phyloP scores from a whole-genome alignment of 2,888 invertebrate species.

The Petrolisthes cinctipes region DNA sequence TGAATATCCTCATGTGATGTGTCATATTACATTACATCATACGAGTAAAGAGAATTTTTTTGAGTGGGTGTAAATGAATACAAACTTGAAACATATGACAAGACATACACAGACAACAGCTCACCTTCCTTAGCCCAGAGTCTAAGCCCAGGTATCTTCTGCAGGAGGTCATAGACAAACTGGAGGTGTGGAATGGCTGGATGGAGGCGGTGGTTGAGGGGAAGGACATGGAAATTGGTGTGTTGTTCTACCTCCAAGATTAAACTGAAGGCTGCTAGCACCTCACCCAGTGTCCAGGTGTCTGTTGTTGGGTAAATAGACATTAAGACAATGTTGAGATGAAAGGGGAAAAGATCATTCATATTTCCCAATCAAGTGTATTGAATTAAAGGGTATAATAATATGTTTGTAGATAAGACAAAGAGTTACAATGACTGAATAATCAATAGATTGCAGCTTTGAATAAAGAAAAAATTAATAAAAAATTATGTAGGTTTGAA shows the following conservation, averaged over 20 bases:
- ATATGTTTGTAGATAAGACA: too few relatives aligned
- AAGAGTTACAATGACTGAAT: too few relatives aligned
- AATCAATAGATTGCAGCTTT: too few relatives aligned
- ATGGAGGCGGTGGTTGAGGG: conserved; percentile 59
- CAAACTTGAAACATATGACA: too few relatives aligned
- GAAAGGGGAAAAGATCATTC: background rate
- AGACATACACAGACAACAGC: background rate
- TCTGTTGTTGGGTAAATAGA: conserved; percentile 17
- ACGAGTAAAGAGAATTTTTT: too few relatives aligned
- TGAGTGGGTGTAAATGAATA: too few relatives aligned
- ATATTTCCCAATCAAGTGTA: background rate
- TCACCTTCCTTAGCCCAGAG: conserved; percentile 32
- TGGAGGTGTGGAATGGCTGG: conserved; percentile 56
- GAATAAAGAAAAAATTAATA: too few relatives aligned
- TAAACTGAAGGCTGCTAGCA: conserved; percentile 55
- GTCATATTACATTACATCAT: too few relatives aligned
- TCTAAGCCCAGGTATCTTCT: conserved; percentile 47
- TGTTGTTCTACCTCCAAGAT: conserved; percentile 58
- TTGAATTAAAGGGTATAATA: background rate
- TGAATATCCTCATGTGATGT: too few relatives aligned
- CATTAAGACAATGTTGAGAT: background rate
- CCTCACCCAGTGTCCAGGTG: conserved; percentile 46
- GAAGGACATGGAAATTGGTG: conserved; percentile 61
- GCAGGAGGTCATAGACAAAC: conserved; percentile 57
- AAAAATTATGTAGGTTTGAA: too few relatives aligned